Conservation (phyloP, 2,888 invertebrate genomes). For the Heliconius ethilla region DNA sequence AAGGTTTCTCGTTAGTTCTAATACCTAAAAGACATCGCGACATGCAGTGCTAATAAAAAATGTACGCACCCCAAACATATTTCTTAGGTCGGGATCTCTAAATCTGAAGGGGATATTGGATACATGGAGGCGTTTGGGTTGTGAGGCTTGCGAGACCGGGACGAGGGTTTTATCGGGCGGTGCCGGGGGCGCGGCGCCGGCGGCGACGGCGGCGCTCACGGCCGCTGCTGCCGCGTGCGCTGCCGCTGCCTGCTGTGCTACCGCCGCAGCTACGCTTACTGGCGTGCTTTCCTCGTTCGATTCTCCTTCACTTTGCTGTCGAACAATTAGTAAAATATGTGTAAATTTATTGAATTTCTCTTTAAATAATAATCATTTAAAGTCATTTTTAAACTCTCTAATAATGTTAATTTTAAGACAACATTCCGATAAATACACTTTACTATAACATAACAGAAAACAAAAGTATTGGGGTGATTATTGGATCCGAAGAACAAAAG, state of each 20-base stretch:
- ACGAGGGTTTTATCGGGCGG: constrained; percentile 79
- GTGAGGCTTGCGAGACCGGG: constrained; percentile 78
- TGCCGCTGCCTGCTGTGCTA: constrained; percentile 77
- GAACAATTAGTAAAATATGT: constrained; percentile 20
- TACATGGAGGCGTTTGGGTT: constrained; percentile 98
- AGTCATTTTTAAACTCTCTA: background rate
- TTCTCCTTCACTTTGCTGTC: constrained; percentile 75
- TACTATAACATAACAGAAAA: background rate
- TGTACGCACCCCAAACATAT: constrained; percentile 97
- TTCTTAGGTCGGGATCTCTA: constrained; percentile 98
- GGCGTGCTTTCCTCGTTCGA: constrained; percentile 79
- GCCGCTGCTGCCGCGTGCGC: constrained; percentile 75
- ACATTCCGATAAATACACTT: too few species aligned
- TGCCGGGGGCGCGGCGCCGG: constrained; percentile 62
- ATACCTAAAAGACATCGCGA: constrained; percentile 34
- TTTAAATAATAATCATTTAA: background rate
- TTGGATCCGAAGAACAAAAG: background rate
- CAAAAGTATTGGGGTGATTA: background rate
- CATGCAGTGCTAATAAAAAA: constrained; percentile 49
- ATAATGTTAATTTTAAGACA: too few species aligned
- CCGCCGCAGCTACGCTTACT: constrained; percentile 77
- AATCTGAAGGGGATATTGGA: constrained; percentile 99
- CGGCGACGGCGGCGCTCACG: constrained; percentile 62
- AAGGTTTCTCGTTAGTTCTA: constrained; percentile 51
- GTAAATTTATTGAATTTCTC: background rate